Evolutionary conservation across 1,140 invertebrate species (phyloP).

Genomic region (Ceratina japonica): DNA sequence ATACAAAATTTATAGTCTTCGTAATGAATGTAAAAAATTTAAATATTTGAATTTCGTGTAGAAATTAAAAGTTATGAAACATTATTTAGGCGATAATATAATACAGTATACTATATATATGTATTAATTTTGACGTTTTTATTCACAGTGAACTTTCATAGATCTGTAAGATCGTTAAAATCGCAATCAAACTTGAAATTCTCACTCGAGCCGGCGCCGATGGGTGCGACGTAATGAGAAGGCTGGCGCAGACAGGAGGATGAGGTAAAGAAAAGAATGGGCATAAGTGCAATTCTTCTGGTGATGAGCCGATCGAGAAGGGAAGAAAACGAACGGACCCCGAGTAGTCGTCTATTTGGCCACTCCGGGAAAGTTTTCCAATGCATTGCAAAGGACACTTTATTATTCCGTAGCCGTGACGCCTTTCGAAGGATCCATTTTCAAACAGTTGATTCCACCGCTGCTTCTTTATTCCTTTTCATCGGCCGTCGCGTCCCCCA

Average conservation of each 20-base stretch:
- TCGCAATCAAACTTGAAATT: conserved; percentile 9
- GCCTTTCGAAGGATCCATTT: conserved; percentile 34
- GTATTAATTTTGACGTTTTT: no score
- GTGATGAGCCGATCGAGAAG: conserved; percentile 9
- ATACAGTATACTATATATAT: no score
- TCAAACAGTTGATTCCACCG: conserved; percentile 48
- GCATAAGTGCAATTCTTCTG: conserved; percentile 21
- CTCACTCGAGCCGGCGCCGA: conserved; percentile 3
- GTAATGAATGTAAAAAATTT: neutral
- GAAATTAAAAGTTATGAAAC: neutral
- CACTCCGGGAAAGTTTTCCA: conserved; percentile 30
- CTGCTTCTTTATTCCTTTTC: conserved; percentile 27
- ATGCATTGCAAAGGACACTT: conserved; percentile 46
- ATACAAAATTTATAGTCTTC: no score
- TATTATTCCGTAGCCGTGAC: conserved; percentile 57
- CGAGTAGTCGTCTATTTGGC: conserved; percentile 21
- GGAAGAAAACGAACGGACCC: conserved; percentile 16
- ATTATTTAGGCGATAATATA: no score
- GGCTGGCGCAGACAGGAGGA: neutral
- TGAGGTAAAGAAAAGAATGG: neutral
- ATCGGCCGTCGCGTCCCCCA: conserved; percentile 5
- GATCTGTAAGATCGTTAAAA: neutral
- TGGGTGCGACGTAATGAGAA: conserved; percentile 3
- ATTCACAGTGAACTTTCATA: neutral
- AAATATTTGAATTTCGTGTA: neutral